Evolutionary conservation across 2,113 vertebrate species (phyloP).

Genomic region (Orycteropus afer): DNA sequence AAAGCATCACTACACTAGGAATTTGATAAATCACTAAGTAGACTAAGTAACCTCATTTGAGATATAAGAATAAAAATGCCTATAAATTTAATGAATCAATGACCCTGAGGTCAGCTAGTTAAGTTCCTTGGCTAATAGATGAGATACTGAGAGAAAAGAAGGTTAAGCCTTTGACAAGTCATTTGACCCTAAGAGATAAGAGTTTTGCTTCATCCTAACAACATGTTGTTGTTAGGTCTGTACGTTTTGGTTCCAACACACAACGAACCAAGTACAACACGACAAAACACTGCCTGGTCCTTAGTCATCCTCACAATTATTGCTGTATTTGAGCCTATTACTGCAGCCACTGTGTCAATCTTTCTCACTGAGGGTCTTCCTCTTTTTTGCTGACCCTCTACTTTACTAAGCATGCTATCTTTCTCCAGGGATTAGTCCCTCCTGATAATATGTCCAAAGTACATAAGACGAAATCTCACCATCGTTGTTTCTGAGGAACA

Average conservation of each 20-base stretch:
- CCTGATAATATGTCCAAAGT: background rate
- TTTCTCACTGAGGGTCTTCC: no score
- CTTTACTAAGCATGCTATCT: no score
- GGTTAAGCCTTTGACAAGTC: constrained; percentile 34
- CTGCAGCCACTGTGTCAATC: no score
- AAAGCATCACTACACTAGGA: background rate
- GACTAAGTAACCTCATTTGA: background rate
- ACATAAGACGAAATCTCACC: background rate
- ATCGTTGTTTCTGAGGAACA: background rate
- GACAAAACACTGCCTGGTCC: no score
- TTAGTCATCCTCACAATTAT: no score
- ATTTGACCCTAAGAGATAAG: background rate
- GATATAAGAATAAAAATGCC: background rate
- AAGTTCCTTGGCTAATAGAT: background rate
- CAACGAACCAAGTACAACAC: no score
- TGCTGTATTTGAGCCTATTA: no score
- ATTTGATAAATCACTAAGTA: no score
- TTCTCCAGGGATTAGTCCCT: no score
- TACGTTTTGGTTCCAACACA: no score
- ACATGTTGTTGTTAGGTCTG: background rate
- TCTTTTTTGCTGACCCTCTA: no score
- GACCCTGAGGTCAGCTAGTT: background rate
- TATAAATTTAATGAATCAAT: background rate
- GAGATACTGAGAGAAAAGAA: background rate
- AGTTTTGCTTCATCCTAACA: constrained; percentile 48